phyloP scores from a whole-genome alignment of 1,140 invertebrate species.

The Musca vetustissima region DNA sequence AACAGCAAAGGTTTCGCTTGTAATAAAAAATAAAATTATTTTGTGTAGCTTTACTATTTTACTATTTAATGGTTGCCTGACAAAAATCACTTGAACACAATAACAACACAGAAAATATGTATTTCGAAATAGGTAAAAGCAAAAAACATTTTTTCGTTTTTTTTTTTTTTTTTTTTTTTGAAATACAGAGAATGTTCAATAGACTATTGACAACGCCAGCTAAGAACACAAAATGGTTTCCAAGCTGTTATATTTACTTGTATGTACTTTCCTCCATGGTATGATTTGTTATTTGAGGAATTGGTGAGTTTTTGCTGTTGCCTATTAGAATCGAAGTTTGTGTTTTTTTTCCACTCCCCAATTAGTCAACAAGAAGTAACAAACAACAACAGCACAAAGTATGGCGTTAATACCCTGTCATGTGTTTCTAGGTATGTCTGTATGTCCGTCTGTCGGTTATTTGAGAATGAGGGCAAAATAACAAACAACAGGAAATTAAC shows the following conservation, averaged over 20 bases:
- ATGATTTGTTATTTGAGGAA: no score
- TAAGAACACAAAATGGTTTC: constrained; percentile 13
- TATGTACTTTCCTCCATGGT: no score
- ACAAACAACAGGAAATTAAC: constrained; percentile 17
- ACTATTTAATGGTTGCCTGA: constrained; percentile 21
- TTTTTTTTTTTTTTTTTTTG: no score
- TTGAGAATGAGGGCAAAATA: not conserved
- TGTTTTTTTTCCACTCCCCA: not conserved
- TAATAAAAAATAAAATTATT: no score
- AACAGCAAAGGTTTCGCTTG: no score
- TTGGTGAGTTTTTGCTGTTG: not conserved
- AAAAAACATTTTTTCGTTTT: no score
- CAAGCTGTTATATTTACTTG: not conserved
- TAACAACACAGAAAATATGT: not conserved
- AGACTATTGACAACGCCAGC: no score
- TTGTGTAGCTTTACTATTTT: constrained; percentile 18
- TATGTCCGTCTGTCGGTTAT: not conserved
- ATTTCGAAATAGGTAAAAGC: not conserved
- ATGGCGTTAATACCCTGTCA: constrained; percentile 6
- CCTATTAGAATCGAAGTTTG: not conserved
- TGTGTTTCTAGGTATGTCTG: no score
- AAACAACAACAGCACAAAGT: not conserved
- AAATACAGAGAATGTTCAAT: constrained; percentile 1
- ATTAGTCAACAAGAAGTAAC: not conserved
- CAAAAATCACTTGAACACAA: constrained; percentile 15